phyloP scores from a whole-genome alignment of 2,888 invertebrate species.

The Rhodophaea formosa region DNA sequence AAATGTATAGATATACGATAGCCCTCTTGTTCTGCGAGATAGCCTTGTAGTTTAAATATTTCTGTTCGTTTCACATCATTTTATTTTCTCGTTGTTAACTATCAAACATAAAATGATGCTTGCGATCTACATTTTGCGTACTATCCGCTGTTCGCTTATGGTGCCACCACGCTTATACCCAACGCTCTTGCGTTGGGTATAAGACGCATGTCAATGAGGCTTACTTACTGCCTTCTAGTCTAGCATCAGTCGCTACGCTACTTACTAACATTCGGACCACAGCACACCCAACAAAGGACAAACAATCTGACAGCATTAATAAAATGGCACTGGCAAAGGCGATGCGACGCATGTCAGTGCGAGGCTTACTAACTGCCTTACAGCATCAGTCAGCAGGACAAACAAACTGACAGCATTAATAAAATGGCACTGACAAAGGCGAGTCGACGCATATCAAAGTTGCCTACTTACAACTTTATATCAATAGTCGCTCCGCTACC shows the following conservation, averaged over 20 bases:
- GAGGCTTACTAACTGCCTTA: background rate
- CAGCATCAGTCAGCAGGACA: conserved; percentile 29
- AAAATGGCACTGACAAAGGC: conserved; percentile 48
- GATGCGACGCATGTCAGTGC: background rate
- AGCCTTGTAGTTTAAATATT: no score
- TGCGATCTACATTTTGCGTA: no score
- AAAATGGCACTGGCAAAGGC: conserved; percentile 34
- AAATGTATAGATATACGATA: no score
- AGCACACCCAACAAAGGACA: conserved; percentile 40
- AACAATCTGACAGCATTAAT: conserved; percentile 22
- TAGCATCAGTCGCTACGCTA: background rate
- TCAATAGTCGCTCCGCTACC: background rate
- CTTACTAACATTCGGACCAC: conserved; percentile 27
- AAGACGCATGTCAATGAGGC: no score
- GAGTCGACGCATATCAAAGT: conserved; percentile 11
- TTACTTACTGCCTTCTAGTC: no score
- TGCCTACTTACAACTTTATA: conserved; percentile 9
- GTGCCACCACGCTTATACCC: no score
- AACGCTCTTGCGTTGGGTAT: no score
- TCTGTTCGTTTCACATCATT: no score
- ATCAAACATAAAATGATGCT: no score
- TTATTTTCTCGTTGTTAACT: no score
- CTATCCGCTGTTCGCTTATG: no score
- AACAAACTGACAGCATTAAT: conserved; percentile 50
- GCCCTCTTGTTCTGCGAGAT: no score